Percentiles rank a stretch among this genome's conserved stretches.
phyloP scores from a whole-genome alignment of 2,888 invertebrate genomes.

The Dusona sp. region DNA sequence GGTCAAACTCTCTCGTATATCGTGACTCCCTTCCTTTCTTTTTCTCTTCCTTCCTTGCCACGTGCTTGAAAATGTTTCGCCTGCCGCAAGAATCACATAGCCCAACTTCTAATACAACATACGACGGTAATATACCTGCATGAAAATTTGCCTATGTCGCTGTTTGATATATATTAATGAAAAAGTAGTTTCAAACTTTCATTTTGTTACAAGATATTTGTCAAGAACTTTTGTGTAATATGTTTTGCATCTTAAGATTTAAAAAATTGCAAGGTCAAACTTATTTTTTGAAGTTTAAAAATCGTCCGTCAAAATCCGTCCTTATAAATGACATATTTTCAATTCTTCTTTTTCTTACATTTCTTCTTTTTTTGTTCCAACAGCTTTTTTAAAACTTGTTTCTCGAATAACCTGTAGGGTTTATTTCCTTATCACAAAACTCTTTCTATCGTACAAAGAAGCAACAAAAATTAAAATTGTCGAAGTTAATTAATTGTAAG shows the following conservation, averaged over 20 bases:
- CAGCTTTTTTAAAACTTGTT: background rate
- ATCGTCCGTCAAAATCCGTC: no score
- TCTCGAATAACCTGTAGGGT: background rate
- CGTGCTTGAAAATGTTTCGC: slow-evolving; percentile 42
- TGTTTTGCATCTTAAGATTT: no score
- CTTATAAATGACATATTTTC: background rate
- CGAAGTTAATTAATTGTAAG: no score
- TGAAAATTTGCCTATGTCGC: no score
- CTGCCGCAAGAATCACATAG: slow-evolving; percentile 34
- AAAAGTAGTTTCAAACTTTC: no score
- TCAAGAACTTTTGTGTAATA: no score
- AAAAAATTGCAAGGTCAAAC: background rate
- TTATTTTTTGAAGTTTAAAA: background rate
- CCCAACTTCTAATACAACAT: background rate
- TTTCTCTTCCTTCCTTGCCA: background rate
- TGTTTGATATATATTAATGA: no score
- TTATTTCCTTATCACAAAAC: background rate
- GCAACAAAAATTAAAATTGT: background rate
- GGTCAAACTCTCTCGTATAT: background rate
- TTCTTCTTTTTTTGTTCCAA: background rate
- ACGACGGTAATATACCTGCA: no score
- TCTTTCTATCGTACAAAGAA: background rate
- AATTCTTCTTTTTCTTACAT: background rate
- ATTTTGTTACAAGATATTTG: no score
- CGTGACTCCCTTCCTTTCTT: background rate